These are phyloP conservation scores for Drosophila borborema DNA, from an alignment of 2,888 invertebrate genomes.

Conservation along the genomic window DNA sequence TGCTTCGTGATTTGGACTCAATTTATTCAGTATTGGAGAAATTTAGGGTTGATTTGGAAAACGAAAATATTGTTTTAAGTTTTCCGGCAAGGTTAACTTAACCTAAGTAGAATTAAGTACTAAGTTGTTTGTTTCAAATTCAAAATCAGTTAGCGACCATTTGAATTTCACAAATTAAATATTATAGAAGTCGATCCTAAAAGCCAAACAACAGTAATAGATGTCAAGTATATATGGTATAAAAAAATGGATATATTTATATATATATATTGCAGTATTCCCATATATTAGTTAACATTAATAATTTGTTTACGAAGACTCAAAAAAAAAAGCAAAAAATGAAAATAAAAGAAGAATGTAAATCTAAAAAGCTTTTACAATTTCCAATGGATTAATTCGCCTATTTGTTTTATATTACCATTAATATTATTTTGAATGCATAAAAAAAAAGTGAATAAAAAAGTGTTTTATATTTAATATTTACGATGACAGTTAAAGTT, in stretches of 20 bases:
- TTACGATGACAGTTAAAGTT: slow-evolving; percentile 43
- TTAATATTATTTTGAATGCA: slow-evolving; percentile 15
- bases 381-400: slow-evolving; percentile 55
- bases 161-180: background rate
- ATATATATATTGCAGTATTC: background rate
- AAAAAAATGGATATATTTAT: background rate
- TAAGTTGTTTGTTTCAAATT: slow-evolving; percentile 6
- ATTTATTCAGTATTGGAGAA: slow-evolving; percentile 18
- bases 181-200: background rate
- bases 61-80: slow-evolving; percentile 83
- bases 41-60: slow-evolving; percentile 46
- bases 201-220: background rate
- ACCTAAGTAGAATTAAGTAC: slow-evolving; percentile 39
- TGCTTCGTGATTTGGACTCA: slow-evolving; percentile 8
- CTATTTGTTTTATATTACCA: slow-evolving; percentile 20
- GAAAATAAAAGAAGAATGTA: background rate
- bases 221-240: background rate
- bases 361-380: slow-evolving; percentile 18
- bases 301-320: too few relatives aligned
- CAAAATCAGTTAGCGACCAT: slow-evolving; percentile 1
- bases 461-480: slow-evolving; percentile 28
- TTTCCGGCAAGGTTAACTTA: slow-evolving; percentile 57
- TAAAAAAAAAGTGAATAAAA: slow-evolving; percentile 4
- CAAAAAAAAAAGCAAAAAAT: too few relatives aligned
- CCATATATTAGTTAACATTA: background rate